Conservation (phyloP, 1,140 invertebrate species). For the Phocides pigmalion region DNA sequence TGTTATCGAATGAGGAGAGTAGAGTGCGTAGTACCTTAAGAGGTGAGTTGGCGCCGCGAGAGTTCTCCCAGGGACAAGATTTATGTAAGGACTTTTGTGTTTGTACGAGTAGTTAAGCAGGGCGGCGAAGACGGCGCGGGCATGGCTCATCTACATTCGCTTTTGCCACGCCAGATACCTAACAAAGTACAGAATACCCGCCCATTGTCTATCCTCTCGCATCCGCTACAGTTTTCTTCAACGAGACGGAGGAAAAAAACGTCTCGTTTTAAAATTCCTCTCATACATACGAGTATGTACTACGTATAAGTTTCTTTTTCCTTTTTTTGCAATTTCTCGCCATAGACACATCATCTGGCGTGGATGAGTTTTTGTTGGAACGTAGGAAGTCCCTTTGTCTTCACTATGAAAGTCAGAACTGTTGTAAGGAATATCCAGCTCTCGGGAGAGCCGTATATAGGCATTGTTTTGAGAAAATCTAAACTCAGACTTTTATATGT, state of each 20-base stretch:
- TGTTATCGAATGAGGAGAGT: conserved; percentile 65
- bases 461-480: conserved; percentile 78
- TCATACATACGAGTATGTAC: conserved; percentile 55
- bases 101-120: conserved; percentile 82
- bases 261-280: conserved; percentile 74
- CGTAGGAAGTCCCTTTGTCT: conserved; percentile 79
- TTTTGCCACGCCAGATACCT: conserved; percentile 72
- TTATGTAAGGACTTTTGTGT: conserved; percentile 84
- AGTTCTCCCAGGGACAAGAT: conserved; percentile 80
- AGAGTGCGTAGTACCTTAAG: conserved; percentile 64
- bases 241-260: conserved; percentile 67
- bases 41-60: conserved; percentile 71
- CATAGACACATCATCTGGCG: conserved; percentile 82
- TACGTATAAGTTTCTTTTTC: conserved; percentile 65
- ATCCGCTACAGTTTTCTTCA: conserved; percentile 78
- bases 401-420: conserved; percentile 77
- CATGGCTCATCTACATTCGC: conserved; percentile 82
- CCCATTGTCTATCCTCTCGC: conserved; percentile 76
- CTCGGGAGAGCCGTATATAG: conserved; percentile 58
- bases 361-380: conserved; percentile 81
- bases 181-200: conserved; percentile 68
- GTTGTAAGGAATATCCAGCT: conserved; percentile 78
- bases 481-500: conserved; percentile 65
- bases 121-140: conserved; percentile 45
- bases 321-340: conserved; percentile 79